These are phyloP conservation scores for Microtus montanus DNA, from an alignment of 2,113 vertebrate genomes.

Conservation along the genomic window DNA sequence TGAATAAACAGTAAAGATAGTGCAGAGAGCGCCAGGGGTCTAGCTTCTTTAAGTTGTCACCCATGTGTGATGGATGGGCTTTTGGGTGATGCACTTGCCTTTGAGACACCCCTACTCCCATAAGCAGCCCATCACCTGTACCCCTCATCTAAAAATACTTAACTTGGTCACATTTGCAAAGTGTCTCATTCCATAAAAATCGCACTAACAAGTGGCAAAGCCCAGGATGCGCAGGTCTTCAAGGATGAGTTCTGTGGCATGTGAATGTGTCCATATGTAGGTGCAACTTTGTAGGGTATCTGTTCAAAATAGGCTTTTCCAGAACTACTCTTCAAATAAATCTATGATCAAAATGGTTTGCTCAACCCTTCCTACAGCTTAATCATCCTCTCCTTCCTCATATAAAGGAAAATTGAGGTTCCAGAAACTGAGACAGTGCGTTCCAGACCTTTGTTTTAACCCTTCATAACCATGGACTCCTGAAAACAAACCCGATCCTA, in stretches of 20 bases:
- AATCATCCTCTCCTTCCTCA: background rate
- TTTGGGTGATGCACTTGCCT: too few relatives aligned
- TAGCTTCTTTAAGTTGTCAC: background rate
- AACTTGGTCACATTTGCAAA: background rate
- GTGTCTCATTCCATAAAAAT: background rate
- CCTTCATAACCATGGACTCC: background rate
- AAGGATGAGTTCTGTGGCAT: background rate
- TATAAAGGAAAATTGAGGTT: background rate
- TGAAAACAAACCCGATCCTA: background rate
- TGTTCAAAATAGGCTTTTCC: background rate
- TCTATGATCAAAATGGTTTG: background rate
- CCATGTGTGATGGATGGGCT: background rate
- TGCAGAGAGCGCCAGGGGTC: too few relatives aligned
- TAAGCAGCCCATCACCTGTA: background rate
- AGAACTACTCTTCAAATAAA: background rate
- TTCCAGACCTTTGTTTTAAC: background rate
- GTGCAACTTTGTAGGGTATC: background rate
- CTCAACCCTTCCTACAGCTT: background rate
- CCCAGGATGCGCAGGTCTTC: background rate
- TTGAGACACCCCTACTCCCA: background rate
- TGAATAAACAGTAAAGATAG: background rate
- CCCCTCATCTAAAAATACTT: background rate
- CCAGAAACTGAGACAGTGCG: background rate
- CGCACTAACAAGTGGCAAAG: background rate
- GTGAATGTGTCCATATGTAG: background rate